Evolutionary conservation across 2,888 invertebrate genomes (phyloP), one percentile per base, ranked within the genome.

Genomic region (Cantharis rustica): DNA sequence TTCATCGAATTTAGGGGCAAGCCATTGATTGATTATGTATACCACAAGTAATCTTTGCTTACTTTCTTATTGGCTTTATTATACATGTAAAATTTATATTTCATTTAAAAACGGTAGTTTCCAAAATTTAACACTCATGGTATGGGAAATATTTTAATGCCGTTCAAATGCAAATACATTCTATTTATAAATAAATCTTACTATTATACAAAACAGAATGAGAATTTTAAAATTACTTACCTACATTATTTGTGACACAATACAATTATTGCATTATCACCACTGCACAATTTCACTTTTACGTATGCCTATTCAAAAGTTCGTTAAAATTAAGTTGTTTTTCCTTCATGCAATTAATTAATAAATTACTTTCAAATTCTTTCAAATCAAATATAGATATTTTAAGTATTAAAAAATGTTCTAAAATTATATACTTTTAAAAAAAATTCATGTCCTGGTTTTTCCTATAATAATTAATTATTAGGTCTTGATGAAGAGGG

Each of bases 1-100:
- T 77, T 75, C 75, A 69, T 75, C 69, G 72, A 72, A 75, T 72
- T 72, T 72, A 75, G 69, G 68, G 72, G 75, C 68, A 75, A 72
- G 68, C 17, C 72, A 72, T 69, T 72, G 72, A 75, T 72, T 72
- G 64, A 66, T 66, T 66, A 66, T 66, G 64, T 66, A 66, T 66
- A 66, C 64, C 64, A 66, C 13, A n/a, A 20, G 23, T 66, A 66
- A 66, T 66, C 64, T 66, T 66, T 66, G 16, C 64, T 66, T 66
- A 66, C 23, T 66, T 66, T 66, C 64, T 66, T 66, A 66, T 66
- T 66, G 64, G 20, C 64, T 66, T 66, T 66, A 66, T 66, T n/a
- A 66, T 20, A 10, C 47, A 64, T n/a, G 13, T 20, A 66, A 66
- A 66, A 66, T 66, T 66, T 15, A 69, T 73, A 72, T 75, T 78